Evolutionary conservation across 2,888 invertebrate species (phyloP), one percentile per base, ranked within the genome.

Genomic region (Ephialtes manifestator): DNA sequence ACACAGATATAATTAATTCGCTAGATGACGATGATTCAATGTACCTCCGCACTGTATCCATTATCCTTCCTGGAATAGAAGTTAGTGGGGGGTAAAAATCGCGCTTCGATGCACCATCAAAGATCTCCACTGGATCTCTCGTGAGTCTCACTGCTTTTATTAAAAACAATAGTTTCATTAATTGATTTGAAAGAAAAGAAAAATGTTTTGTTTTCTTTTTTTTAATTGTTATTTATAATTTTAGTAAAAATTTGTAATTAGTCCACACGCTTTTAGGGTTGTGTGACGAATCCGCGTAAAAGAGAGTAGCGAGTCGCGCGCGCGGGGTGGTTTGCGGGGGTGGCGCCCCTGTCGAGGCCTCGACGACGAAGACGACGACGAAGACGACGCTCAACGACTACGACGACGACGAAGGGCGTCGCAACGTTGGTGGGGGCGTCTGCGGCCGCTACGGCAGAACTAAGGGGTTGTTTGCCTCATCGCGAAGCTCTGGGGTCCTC

Each of bases 381-480:
- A 88, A 89, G 88, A 89, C 89, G 90, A 90, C 91, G 91, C 90
- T 81, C 84, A 60, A 79, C 83, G 77, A 70, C 84, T 83, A 85
- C 85, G 90, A 86, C 88, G 88, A 88, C 89, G 90, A 89, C 89
- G 90, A 89, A 88, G 89, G 88, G 89, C 89, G 90, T 90, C 91
- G 91, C 90, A 90, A 90, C 90, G 91, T 79, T 92, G 92, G 93
- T 93, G 93, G 93, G 93, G 93, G 93, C 93, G 93, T 93, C 93
- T 92, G 92, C 92, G 93, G 89, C 91, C 92, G 93, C 92, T 93
- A 93, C 93, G 90, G 90, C 92, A 93, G 92, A 92, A 93, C 93
- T 93, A 93, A 93, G 92, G 93, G 93, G 93, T 93, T 93, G 93
- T 93, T 93, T 93, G 92, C 91, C 93, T 92, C 92, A 92, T 90